phyloP scores from a whole-genome alignment of 2,888 invertebrate species.

The Coleophora deauratella region DNA sequence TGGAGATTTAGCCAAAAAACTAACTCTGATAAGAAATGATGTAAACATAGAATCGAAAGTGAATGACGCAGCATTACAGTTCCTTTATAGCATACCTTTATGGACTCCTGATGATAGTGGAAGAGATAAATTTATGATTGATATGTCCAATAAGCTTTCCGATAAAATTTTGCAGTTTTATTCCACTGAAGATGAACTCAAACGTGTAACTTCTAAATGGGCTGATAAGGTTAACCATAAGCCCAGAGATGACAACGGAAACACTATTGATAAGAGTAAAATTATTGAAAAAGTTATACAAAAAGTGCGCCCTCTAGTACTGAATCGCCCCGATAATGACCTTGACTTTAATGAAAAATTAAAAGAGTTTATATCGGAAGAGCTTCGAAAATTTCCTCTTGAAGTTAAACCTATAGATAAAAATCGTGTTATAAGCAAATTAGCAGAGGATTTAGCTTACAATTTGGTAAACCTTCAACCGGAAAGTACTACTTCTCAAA shows the following conservation, averaged over 20 bases:
- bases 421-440: constrained; percentile 3
- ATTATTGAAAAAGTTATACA: constrained; percentile 17
- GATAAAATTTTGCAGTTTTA: too few relatives aligned
- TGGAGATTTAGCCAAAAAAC: too few relatives aligned
- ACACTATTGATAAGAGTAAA: constrained; percentile 11
- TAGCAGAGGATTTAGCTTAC: background rate
- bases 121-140: too few relatives aligned
- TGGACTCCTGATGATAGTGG: too few relatives aligned
- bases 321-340: constrained; percentile 14
- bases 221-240: constrained; percentile 18
- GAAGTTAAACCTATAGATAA: constrained; percentile 9
- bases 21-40: too few relatives aligned
- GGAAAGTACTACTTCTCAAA: too few relatives aligned
- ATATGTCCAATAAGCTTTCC: too few relatives aligned
- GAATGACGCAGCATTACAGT: too few relatives aligned
- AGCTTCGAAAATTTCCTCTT: constrained; percentile 20
- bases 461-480: background rate
- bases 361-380: constrained; percentile 18
- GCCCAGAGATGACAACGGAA: constrained; percentile 8
- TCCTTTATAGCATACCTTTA: too few relatives aligned
- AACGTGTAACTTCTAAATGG: constrained; percentile 12
- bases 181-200: too few relatives aligned
- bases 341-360: constrained; percentile 17
- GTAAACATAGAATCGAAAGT: too few relatives aligned
- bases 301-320: constrained; percentile 17